phyloP scores from a whole-genome alignment of 1,140 invertebrate species.

The Geopemphigus sp. region DNA sequence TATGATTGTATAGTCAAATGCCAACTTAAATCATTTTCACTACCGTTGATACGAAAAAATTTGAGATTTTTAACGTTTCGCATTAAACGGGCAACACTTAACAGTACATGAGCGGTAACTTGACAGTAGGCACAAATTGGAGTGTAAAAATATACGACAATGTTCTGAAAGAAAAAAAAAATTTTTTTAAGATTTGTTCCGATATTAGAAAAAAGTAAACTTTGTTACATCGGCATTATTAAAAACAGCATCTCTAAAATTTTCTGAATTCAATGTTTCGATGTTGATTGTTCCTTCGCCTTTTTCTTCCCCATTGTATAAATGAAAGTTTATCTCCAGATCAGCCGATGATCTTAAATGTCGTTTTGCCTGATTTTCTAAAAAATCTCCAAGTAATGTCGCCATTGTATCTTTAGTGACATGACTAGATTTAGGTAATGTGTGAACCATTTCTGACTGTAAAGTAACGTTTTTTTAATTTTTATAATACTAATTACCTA shows the following conservation, averaged over 20 bases:
- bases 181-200: constrained; percentile 50
- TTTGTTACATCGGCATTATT: constrained; percentile 23
- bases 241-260: constrained; percentile 36
- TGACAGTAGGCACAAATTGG: constrained; percentile 73
- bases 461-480: constrained; percentile 39
- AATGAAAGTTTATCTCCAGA: constrained; percentile 31
- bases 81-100: constrained; percentile 66
- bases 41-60: constrained; percentile 74
- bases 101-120: constrained; percentile 64
- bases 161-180: constrained; percentile 61
- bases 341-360: constrained; percentile 44
- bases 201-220: constrained; percentile 21
- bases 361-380: constrained; percentile 53
- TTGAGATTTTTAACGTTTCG: constrained; percentile 59
- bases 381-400: constrained; percentile 57
- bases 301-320: neutral
- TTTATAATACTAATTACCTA: too few relatives aligned
- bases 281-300: constrained; percentile 1
- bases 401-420: constrained; percentile 54
- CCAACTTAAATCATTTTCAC: constrained; percentile 78
- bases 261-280: constrained; percentile 20
- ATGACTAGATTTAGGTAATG: constrained; percentile 52
- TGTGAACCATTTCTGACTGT: constrained; percentile 55
- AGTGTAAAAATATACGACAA: constrained; percentile 69
- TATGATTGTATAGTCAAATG: constrained; percentile 72